Evolutionary conservation across 2,888 invertebrate species (phyloP), one percentile per base, ranked within the genome.

Genomic region (Apamea crenata): DNA sequence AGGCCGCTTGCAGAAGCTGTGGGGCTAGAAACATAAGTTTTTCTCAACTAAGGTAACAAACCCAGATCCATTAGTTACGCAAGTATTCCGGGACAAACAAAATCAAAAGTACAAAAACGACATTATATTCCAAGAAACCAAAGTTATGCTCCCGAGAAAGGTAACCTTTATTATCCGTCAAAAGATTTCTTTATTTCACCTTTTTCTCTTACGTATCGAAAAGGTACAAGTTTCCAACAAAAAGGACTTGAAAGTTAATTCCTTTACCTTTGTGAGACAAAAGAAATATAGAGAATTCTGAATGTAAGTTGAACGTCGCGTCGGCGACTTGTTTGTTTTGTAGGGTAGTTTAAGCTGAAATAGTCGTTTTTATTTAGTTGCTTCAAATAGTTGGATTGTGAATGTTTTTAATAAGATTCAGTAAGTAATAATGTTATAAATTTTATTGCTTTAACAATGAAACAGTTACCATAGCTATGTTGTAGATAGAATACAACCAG

Each of bases 181-280:
- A 86, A 87, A 88, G 87, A 88, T 89, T 86, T 86, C 71, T 77
- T 70, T 75, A 65, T 77, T 85, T 77, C 85, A 83, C 80, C 82
- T 85, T 87, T 85, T 78, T 69, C 72, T 44, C 63, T 74, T 59
- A 53, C 77, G 82, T 74, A 86, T 86, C 70, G 77, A 74, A 81
- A 87, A 78, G 81, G 84, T 44, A 59, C 66, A 81, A 89, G 82
- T 88, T 88, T 74, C 21, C 14, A 78, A 86, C 82, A 83, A 86
- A 89, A 89, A 85, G 85, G 75, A 85, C 88, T 84, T 76, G 72
- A 53, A 84, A 86, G 85, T 89, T 85, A 89, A 89, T 89, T 82
- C 87, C 72, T 82, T 78, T 79, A 74, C 84, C 84, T 81, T 89
- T 83, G 81, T 36, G 68, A 89, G 85, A 84, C 82, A 88, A 88